Conservation (phyloP, 1,140 invertebrate genomes). For the Drosophila nannoptera region DNA sequence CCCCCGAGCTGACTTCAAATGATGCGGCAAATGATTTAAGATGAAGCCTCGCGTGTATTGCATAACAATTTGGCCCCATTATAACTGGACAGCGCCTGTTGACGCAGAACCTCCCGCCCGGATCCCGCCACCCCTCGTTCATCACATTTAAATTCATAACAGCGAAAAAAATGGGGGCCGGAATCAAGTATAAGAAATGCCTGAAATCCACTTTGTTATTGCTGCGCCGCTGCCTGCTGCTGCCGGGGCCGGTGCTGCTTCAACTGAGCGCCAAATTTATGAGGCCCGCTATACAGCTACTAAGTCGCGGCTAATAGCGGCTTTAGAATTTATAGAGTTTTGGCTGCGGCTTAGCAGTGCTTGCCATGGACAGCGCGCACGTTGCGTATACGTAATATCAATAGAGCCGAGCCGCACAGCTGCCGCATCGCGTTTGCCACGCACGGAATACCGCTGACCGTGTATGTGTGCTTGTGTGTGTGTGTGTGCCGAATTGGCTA, state of each 20-base stretch:
- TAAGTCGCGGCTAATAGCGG: slow-evolving; percentile 71
- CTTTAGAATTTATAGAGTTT: slow-evolving; percentile 76
- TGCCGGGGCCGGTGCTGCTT: too few species aligned
- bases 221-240: slow-evolving; percentile 1
- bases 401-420: slow-evolving; percentile 29
- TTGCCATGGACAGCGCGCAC: slow-evolving; percentile 24
- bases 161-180: slow-evolving; percentile 4
- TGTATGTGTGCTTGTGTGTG: not conserved
- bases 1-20: slow-evolving; percentile 27
- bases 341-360: slow-evolving; percentile 58
- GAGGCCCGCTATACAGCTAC: slow-evolving; percentile 44
- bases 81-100: slow-evolving; percentile 38
- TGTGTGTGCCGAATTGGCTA: not conserved
- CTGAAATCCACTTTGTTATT: slow-evolving; percentile 36
- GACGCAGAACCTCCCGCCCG: slow-evolving; percentile 3
- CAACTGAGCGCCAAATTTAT: slow-evolving; percentile 38
- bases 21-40: slow-evolving; percentile 54
- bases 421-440: slow-evolving; percentile 5
- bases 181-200: slow-evolving; percentile 26
- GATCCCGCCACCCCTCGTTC: slow-evolving; percentile 35
- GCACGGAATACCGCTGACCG: not conserved
- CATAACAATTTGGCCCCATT: slow-evolving; percentile 45
- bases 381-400: slow-evolving; percentile 53
- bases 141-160: slow-evolving; percentile 74
- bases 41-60: slow-evolving; percentile 44